A percentile compares a stretch with the other conserved stretches of the same genome.
phyloP scores from a whole-genome alignment of 30 jellyfish, hydroid and myxozoan species.

The Mastigias papua region DNA sequence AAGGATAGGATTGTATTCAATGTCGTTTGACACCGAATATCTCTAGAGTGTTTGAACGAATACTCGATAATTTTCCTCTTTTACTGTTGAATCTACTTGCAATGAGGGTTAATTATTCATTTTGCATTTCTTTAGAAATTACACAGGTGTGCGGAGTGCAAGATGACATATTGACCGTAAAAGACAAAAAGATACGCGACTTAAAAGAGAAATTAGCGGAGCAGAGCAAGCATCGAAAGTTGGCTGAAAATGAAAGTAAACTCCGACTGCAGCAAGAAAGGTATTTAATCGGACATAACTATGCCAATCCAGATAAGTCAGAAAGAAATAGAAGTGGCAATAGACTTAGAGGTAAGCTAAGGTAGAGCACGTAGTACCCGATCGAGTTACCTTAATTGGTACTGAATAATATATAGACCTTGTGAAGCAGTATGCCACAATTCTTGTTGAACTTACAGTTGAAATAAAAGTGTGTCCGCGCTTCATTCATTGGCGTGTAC shows the following conservation, averaged over 20 bases:
- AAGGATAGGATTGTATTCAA: too few relatives aligned
- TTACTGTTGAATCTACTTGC: too few relatives aligned
- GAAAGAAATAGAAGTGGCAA: neutral
- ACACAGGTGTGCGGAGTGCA: constrained; percentile 62
- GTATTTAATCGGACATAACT: constrained; percentile 36
- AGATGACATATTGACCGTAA: constrained; percentile 47
- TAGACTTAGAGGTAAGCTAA: neutral
- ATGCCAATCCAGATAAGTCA: neutral
- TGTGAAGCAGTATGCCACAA: too few relatives aligned
- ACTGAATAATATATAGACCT: too few relatives aligned
- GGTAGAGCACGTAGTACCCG: neutral
- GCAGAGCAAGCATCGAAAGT: constrained; percentile 23
- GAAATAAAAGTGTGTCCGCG: too few relatives aligned
- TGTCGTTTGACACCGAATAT: too few relatives aligned
- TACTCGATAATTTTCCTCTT: too few relatives aligned
- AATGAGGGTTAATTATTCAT: too few relatives aligned
- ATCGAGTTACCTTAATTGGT: too few relatives aligned
- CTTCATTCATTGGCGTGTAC: too few relatives aligned
- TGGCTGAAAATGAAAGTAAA: constrained; percentile 49
- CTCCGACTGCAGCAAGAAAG: constrained; percentile 70
- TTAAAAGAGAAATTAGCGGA: constrained; percentile 43
- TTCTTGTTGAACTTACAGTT: too few relatives aligned
- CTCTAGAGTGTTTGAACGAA: too few relatives aligned
- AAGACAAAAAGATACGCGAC: constrained; percentile 37
- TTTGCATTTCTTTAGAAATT: constrained; percentile 14